Conservation (phyloP, 2,113 vertebrate species). For the Triplophysa rosa region DNA sequence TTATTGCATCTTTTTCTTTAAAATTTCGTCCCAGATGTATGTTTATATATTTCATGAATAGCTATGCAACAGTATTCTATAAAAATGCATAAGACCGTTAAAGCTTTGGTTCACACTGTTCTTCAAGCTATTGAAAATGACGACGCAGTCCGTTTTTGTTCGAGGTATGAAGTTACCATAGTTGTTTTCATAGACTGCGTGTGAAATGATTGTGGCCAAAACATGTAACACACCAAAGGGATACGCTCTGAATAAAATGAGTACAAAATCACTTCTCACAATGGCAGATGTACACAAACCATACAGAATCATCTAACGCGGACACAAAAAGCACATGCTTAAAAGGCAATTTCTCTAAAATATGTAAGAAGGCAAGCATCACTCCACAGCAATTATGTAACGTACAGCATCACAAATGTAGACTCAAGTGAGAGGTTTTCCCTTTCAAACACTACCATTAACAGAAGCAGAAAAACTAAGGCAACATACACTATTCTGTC, state of each 20-base stretch:
- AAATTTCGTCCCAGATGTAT: slow-evolving; percentile 20
- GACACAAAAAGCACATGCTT: slow-evolving; percentile 53
- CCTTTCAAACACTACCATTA: slow-evolving; percentile 59
- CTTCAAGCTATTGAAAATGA: slow-evolving; percentile 55
- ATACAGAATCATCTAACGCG: slow-evolving; percentile 53
- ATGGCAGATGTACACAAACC: slow-evolving; percentile 53
- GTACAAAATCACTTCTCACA: slow-evolving; percentile 42
- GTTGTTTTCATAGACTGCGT: slow-evolving; percentile 3
- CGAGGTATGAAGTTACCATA: slow-evolving; percentile 51
- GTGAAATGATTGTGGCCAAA: neutral
- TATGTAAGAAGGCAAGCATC: slow-evolving; percentile 35
- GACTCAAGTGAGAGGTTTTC: slow-evolving; percentile 59
- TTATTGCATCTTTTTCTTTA: slow-evolving; percentile 64
- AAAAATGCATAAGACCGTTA: slow-evolving; percentile 81
- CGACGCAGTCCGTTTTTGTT: slow-evolving; percentile 44
- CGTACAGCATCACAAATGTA: slow-evolving; percentile 57
- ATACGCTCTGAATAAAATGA: neutral
- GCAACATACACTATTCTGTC: slow-evolving; percentile 57
- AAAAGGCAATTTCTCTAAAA: slow-evolving; percentile 51
- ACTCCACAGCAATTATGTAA: slow-evolving; percentile 57
- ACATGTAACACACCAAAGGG: neutral
- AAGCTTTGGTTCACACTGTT: slow-evolving; percentile 84
- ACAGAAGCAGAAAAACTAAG: slow-evolving; percentile 66
- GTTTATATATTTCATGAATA: slow-evolving; percentile 53
- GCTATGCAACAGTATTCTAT: slow-evolving; percentile 68